Percentiles rank a stretch among this genome's conserved stretches.
phyloP scores from a whole-genome alignment of 1,140 invertebrate genomes.

The Bombus confusus region DNA sequence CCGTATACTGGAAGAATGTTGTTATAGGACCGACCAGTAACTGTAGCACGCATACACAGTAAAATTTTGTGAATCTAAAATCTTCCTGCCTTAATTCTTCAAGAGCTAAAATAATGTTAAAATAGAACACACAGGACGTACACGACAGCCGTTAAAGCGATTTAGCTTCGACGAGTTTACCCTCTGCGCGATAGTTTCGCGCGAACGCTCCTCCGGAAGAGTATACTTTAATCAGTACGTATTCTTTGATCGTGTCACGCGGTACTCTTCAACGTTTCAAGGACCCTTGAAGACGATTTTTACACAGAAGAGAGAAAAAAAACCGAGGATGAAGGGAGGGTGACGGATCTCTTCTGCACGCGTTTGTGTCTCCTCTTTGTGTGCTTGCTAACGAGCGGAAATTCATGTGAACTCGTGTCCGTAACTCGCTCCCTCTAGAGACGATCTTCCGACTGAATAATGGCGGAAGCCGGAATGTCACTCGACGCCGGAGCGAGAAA shows the following conservation, averaged over 20 bases:
- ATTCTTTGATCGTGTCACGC: constrained; percentile 51
- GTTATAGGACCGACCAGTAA: no score
- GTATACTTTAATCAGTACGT: constrained; percentile 49
- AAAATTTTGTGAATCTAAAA: no score
- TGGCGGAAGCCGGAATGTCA: constrained; percentile 3
- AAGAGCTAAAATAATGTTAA: no score
- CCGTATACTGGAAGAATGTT: no score
- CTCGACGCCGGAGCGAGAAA: neutral
- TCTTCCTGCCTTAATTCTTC: no score
- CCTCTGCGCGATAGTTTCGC: neutral
- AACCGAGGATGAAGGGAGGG: neutral
- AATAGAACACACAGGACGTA: no score
- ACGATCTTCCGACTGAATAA: constrained; percentile 47
- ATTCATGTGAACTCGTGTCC: constrained; percentile 59
- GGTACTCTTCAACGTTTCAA: constrained; percentile 26
- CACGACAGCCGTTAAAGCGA: neutral
- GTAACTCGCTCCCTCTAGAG: constrained; percentile 31
- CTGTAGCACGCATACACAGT: no score
- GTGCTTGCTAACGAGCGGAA: constrained; percentile 57
- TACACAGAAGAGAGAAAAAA: neutral
- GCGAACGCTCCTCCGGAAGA: constrained; percentile 3
- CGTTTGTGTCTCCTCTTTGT: constrained; percentile 53
- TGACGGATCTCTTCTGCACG: neutral
- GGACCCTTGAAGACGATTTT: constrained; percentile 49
- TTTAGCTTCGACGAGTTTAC: neutral